phyloP scores from a whole-genome alignment of 2,113 vertebrate genomes.

The Triplophysa dalaica region DNA sequence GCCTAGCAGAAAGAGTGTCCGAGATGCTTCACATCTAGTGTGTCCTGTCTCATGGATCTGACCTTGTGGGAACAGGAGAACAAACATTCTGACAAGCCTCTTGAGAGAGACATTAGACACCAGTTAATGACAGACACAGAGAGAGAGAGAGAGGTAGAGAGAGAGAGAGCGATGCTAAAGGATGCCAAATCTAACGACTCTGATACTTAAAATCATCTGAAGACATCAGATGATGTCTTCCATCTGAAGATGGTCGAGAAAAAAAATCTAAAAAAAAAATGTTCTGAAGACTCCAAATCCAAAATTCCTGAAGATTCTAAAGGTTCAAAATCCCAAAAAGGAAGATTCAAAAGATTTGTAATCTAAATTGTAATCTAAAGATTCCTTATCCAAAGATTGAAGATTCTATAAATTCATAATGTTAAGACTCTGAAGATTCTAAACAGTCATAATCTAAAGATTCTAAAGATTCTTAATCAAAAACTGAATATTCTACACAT shows the following conservation, averaged over 20 bases:
- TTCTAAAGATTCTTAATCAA: neutral
- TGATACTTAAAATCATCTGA: neutral
- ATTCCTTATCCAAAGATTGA: too few species aligned
- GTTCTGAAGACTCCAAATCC: neutral
- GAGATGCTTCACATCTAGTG: conserved; percentile 42
- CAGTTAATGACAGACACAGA: too few species aligned
- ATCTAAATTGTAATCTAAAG: too few species aligned
- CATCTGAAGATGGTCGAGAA: too few species aligned
- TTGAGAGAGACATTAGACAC: neutral
- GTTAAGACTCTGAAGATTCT: neutral
- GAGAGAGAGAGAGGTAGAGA: neutral
- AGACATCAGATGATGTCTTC: too few species aligned
- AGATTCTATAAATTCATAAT: neutral
- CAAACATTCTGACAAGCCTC: conserved; percentile 20
- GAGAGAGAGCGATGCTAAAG: neutral
- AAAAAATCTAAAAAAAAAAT: too few species aligned
- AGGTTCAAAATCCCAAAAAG: neutral
- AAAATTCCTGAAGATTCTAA: neutral
- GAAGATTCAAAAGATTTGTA: neutral
- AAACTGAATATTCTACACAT: neutral
- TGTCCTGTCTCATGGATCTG: conserved; percentile 8
- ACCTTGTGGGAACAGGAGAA: conserved; percentile 43
- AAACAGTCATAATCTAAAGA: neutral
- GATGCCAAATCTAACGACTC: neutral
- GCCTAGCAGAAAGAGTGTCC: conserved; percentile 28